Evolutionary conservation across 2,888 invertebrate species (phyloP).

Genomic region (Tenthredo notha): DNA sequence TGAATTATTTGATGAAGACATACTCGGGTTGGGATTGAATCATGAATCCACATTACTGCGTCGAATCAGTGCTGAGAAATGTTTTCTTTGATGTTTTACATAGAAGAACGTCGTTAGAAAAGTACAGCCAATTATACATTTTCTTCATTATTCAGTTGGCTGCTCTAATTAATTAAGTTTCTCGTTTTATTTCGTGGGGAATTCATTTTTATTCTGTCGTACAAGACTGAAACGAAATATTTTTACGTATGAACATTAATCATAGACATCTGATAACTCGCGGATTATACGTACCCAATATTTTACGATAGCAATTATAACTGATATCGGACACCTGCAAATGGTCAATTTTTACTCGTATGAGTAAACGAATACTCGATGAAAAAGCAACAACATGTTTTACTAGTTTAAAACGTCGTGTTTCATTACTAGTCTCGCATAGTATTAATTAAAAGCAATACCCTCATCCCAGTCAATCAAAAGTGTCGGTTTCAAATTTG

Average conservation of each 20-base stretch:
- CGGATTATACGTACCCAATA: not conserved
- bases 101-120: conserved; percentile 20
- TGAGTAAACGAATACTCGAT: no score
- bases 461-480: not conserved
- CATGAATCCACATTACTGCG: not conserved
- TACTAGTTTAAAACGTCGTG: not conserved
- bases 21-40: not conserved
- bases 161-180: conserved; percentile 2
- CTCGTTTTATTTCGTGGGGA: not conserved
- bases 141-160: not conserved
- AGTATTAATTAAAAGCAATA: not conserved
- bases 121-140: not conserved
- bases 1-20: conserved; percentile 1
- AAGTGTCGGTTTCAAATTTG: not conserved
- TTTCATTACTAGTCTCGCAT: not conserved
- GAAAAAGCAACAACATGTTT: no score
- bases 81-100: conserved; percentile 21
- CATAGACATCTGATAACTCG: not conserved
- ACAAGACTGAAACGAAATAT: not conserved
- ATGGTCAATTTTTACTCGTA: no score
- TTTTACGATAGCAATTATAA: no score
- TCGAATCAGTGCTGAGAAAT: not conserved
- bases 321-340: not conserved
- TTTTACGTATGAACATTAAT: not conserved
- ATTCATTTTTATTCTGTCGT: not conserved